These are phyloP conservation scores for Recurvirostra avosetta DNA, from an alignment of 2,113 vertebrate genomes.

Conservation along the genomic window DNA sequence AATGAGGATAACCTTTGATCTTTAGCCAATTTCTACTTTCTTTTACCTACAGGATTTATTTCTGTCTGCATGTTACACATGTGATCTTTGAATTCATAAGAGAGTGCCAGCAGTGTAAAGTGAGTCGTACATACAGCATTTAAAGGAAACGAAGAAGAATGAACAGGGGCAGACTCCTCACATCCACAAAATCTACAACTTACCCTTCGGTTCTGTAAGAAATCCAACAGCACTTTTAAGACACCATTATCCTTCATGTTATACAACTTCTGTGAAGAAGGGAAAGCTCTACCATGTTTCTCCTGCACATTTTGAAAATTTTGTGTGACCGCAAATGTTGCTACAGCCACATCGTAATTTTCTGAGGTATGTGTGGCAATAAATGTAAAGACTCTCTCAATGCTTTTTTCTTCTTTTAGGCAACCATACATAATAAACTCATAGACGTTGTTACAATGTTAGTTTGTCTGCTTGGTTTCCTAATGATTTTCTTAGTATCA, in stretches of 20 bases:
- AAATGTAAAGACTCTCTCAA: not conserved
- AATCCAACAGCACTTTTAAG: not conserved
- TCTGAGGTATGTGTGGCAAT: not conserved
- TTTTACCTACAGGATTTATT: conserved; percentile 74
- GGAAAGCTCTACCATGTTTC: not conserved
- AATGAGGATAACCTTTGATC: conserved; percentile 76
- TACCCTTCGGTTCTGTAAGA: not conserved
- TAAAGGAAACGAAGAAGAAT: conserved; percentile 44
- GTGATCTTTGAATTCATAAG: conserved; percentile 33
- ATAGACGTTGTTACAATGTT: not conserved
- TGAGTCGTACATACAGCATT: not conserved
- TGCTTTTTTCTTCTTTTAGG: not conserved
- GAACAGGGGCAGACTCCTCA: not conserved
- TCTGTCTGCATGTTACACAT: conserved; percentile 63
- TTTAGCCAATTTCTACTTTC: conserved; percentile 72
- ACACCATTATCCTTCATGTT: not conserved
- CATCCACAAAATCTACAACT: not conserved
- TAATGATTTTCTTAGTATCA: not conserved
- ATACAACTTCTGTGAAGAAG: not conserved
- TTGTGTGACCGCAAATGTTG: not conserved
- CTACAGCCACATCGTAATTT: not conserved
- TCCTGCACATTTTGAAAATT: not conserved
- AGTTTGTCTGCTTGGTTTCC: not conserved
- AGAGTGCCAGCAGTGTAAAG: not conserved
- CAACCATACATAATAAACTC: not conserved